Base-by-base conservation (phyloP, 2,888 invertebrate species). In the Bimastos eiseni region DNA sequence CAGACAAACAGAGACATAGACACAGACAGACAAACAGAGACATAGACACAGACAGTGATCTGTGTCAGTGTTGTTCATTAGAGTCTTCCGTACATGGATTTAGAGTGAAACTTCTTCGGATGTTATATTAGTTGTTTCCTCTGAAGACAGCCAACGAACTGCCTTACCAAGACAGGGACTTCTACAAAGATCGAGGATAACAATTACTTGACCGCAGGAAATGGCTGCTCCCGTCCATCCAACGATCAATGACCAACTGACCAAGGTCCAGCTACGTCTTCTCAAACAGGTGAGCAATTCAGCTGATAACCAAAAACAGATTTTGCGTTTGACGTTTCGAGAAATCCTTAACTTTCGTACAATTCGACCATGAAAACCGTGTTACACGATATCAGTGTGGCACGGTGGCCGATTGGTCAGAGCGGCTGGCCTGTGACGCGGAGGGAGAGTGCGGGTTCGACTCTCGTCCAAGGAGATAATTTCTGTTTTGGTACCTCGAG, bases 181-280 rank as follows among this genome's bases (percentile, higher is more conserved):
- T 70, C 30, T 70, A 13, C 0, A 30, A 4, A 30, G n/a, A 70
- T 6, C n/a, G 70, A 70, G 70, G 70, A 70, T 8, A 70, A 70
- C n/a, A n/a, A n/a, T 70, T 70, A 70, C n/a, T 70, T 70, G 11
- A 70, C 70, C n/a, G 70, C 70, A n/a, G 24, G 55, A 13, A 38
- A 90, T 38, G 37, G 84, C 49, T 13, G 55, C 86, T 24, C 33
- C 90, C 15, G 38, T 86, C 34, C 44, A 90, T n/a, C 37, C 90
- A 21, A 49, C 37, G 24, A 86, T 86, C 37, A 86, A 90, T 38
- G 90, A 90, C 84, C 90, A 90, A 83, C 83, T 90, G 90, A 90
- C 90, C 86, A 37, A 86, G 84, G 84, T 90, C 38, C 90, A 90
- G 90, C 86, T 90, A n/a, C 86, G 90, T 41, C 86, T 90, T 15